Percentiles rank a stretch among this genome's conserved stretches.
Evolutionary conservation across 2,113 vertebrate genomes (phyloP).

Genomic region (Erythrocercus mccallii): DNA sequence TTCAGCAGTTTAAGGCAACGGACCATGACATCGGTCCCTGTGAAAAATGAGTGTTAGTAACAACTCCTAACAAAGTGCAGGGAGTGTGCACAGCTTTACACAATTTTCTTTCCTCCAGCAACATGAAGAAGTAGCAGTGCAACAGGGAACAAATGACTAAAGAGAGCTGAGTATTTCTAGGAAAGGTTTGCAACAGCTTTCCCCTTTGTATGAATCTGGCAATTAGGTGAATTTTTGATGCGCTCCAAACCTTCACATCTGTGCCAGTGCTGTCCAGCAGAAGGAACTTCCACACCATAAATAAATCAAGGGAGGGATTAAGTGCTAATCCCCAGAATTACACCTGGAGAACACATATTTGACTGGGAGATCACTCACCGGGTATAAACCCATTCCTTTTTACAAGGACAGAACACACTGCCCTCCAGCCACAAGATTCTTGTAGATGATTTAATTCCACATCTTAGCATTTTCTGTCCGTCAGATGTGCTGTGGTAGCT

Average conservation of each 20-base stretch:
- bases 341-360: background rate
- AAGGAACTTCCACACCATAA: background rate
- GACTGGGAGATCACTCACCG: background rate
- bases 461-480: background rate
- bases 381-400: background rate
- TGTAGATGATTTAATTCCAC: background rate
- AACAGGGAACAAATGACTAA: background rate
- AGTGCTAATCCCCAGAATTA: background rate
- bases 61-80: background rate
- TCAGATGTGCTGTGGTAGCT: background rate
- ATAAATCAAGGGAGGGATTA: background rate
- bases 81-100: accelerated
- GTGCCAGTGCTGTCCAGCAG: background rate
- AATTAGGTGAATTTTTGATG: background rate
- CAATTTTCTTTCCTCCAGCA: background rate
- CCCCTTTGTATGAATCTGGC: background rate
- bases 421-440: background rate
- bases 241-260: background rate
- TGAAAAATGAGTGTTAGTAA: background rate
- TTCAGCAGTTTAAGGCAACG: slow-evolving; percentile 87
- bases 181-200: background rate
- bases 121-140: background rate
- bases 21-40: slow-evolving; percentile 85
- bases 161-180: background rate
- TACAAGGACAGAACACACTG: background rate